phyloP scores from a whole-genome alignment of 92 coral and sea anemone species.

The Isaurus tuberculatus region DNA sequence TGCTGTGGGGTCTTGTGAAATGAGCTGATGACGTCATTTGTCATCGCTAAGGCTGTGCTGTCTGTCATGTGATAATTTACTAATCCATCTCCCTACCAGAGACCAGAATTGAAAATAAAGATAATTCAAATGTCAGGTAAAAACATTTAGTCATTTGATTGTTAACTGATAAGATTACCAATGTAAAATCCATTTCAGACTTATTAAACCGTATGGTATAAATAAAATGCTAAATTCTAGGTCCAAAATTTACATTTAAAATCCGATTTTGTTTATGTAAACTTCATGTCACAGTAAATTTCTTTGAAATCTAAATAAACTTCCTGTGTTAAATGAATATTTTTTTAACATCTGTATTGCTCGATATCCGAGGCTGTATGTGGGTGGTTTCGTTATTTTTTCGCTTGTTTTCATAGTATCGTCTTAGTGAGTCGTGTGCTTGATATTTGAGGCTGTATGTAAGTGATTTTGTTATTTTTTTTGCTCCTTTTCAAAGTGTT shows the following conservation, averaged over 20 bases:
- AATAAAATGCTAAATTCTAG: neutral
- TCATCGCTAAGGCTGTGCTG: neutral
- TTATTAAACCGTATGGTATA: neutral
- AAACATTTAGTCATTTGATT: neutral
- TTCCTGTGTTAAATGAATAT: slow-evolving; percentile 40
- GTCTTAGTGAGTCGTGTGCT: too few species aligned
- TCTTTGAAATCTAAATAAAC: neutral
- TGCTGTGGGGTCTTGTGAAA: neutral
- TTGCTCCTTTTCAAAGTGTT: neutral
- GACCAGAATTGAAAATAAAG: neutral
- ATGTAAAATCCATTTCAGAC: neutral
- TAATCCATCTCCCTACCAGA: neutral
- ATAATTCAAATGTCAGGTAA: neutral
- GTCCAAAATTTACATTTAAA: neutral
- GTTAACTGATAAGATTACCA: neutral
- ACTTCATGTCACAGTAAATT: neutral
- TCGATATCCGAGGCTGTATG: neutral
- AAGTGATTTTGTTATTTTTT: neutral
- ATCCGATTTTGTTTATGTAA: neutral
- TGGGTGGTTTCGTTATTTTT: neutral
- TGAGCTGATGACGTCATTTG: neutral
- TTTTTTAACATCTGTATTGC: slow-evolving; percentile 3
- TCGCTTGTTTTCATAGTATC: neutral
- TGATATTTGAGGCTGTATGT: neutral
- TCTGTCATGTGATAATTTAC: neutral